A percentile compares a stretch with the other conserved stretches of the same genome.
phyloP scores from a whole-genome alignment of 2,113 vertebrate species.

The Platichthys flesus region DNA sequence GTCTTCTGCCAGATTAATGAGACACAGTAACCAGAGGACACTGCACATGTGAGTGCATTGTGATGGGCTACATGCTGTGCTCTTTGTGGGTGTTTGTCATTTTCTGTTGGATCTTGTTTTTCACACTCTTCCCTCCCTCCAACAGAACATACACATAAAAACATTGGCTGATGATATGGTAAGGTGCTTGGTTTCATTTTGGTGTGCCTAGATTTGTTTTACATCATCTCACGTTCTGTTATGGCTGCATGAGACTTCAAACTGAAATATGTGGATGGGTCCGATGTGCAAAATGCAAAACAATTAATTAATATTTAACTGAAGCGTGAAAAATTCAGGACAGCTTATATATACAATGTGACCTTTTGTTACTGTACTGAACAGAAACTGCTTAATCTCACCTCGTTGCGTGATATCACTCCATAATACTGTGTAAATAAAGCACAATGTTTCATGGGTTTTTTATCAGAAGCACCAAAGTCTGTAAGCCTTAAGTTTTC shows the following conservation, averaged over 20 bases:
- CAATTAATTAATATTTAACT: neutral
- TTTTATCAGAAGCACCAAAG: neutral
- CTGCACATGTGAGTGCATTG: slow-evolving; percentile 41
- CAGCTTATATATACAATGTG: neutral
- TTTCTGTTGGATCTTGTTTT: slow-evolving; percentile 82
- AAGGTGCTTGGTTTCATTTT: slow-evolving; percentile 86
- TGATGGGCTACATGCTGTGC: slow-evolving; percentile 37
- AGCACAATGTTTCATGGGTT: slow-evolving; percentile 8
- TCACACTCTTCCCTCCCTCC: slow-evolving; percentile 86
- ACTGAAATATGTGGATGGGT: slow-evolving; percentile 69
- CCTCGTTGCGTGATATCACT: neutral
- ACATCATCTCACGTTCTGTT: slow-evolving; percentile 44
- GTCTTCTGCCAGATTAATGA: slow-evolving; percentile 13
- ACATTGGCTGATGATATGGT: slow-evolving; percentile 99
- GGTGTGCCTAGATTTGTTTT: slow-evolving; percentile 57
- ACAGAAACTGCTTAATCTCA: slow-evolving; percentile 1
- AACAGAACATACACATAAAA: slow-evolving; percentile 99
- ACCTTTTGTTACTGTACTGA: neutral
- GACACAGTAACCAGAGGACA: slow-evolving; percentile 14
- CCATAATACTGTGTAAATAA: slow-evolving; percentile 6
- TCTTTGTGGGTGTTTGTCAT: slow-evolving; percentile 63
- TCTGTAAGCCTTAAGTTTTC: slow-evolving; percentile 30
- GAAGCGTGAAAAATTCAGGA: neutral
- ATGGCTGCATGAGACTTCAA: slow-evolving; percentile 61
- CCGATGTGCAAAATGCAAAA: slow-evolving; percentile 56